Base-by-base conservation (phyloP, 2,797 vertebrate genomes). In the Aeoliscus strigatus region DNA sequence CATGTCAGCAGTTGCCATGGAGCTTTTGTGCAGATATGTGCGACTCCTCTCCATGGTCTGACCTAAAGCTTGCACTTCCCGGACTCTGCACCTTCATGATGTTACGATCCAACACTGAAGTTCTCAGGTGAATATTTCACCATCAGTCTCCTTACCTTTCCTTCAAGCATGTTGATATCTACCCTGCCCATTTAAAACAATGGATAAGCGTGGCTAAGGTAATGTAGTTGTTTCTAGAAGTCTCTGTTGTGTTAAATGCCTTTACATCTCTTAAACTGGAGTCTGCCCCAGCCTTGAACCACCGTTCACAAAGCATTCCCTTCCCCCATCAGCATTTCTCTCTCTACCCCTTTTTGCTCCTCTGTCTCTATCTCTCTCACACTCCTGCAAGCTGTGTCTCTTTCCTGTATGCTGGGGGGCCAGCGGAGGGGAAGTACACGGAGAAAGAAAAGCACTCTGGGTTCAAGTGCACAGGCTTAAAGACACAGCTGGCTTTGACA, bases 361-460 rank as follows among this genome's bases (percentile, higher is more conserved):
- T 77, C 66, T 75, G 60, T 79, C 47, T 42, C 36, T 65, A 52
- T 31, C 43, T 26, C 31, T 55, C 46, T 51, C 55, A 38, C 58
- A 43, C 65, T 66, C 59, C 65, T 76, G 49, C 73, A 71, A 80
- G 73, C 75, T 66, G 72, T 77, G 66, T 77, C 64, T 80, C 73
- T 81, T 85, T 84, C 77, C 80, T 84, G 83, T 81, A 71, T 79
- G 72, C 72, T 80, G 77, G 75, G 80, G 82, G 84, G 78, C 80
- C 84, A 72, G 67, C 63, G 6, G 73, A 81, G 76, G 82, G 83
- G 79, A 84, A 83, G 80, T 81, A 75, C 70, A 71, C 54, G 11
- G 68, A 76, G 72, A 70, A 75, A 81, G 72, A 83, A 82, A 81
- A 77, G 68, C 80, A 62, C 61, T 77, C 65, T 16, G 75, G 78